Percentiles rank a stretch among this genome's conserved stretches.
phyloP scores from a whole-genome alignment of 2,888 invertebrate species.

The Heteropelma amictum region DNA sequence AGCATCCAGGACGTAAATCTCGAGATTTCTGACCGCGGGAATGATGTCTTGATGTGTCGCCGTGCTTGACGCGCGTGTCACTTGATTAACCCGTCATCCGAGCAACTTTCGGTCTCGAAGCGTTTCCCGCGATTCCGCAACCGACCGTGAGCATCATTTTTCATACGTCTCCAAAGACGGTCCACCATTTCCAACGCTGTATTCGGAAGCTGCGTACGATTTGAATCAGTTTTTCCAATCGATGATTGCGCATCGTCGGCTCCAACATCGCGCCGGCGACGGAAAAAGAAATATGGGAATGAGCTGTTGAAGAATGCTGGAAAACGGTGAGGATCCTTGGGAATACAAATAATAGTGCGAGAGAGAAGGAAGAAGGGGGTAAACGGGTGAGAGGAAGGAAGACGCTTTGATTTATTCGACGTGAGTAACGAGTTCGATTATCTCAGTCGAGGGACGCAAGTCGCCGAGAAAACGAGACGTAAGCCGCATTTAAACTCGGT shows the following conservation, averaged over 20 bases:
- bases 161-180: no score
- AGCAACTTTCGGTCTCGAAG: slow-evolving; percentile 49
- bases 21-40: slow-evolving; percentile 60
- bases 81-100: slow-evolving; percentile 62
- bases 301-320: no score
- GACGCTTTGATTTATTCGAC: slow-evolving; percentile 64
- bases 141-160: no score
- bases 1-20: slow-evolving; percentile 47
- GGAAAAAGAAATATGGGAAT: no score
- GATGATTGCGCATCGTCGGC: no score
- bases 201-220: no score
- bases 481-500: slow-evolving; percentile 58
- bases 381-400: neutral
- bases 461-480: slow-evolving; percentile 54
- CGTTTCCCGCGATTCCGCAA: slow-evolving; percentile 25
- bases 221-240: no score
- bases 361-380: neutral
- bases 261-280: no score
- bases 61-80: slow-evolving; percentile 53
- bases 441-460: slow-evolving; percentile 59
- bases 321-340: neutral
- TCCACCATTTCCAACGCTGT: no score
- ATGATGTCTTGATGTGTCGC: slow-evolving; percentile 72
- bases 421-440: slow-evolving; percentile 66
- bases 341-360: neutral